Base-by-base conservation (phyloP, 2,797 vertebrate genomes). In the Pseudopleuronectes americanus region DNA sequence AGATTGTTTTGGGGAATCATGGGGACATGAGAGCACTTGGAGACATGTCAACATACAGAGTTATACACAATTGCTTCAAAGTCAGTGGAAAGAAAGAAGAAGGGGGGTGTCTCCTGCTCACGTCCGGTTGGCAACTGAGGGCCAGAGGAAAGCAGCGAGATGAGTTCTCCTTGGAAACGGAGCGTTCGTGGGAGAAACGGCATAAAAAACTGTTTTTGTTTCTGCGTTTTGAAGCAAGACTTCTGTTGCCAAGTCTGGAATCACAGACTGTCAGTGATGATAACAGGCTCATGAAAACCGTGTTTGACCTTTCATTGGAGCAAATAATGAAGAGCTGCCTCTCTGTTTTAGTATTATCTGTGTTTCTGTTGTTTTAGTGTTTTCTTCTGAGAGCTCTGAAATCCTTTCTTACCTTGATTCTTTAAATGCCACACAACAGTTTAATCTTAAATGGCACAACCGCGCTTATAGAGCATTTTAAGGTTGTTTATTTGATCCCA, bases 321-420 rank as follows among this genome's bases (percentile, higher is more conserved):
- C 36, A 57, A 62, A 61, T 6, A 2, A 61, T 23, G 58, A 71
- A 48, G 78, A 78, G 80, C 79, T 73, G 76, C 68, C 75, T 74
- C 54, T 76, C n/a, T 60, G 64, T 80, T 72, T 23, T 45, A 62
- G 31, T 53, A 28, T 71, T 58, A 36, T 51, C 61, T 56, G 24
- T 63, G 23, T 26, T 33, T 24, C 8, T 36, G 13, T 22, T 74
- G n/a, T 45, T 55, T 74, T 59, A 24, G 51, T 23, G 41, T 36
- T 69, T 73, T 64, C 26, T 57, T 52, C 24, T 10, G 41, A 65
- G 59, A 6, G 7, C 45, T 73, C 54, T 10, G 43, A 41, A 64
- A 76, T 66, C 64, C 61, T 61, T 61, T 59, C 51, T 58, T 68
- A 49, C 43, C 45, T 36, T 57, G 38, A 76, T 41, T 71, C 47